phyloP scores from a whole-genome alignment of 2,113 vertebrate species.

The Ia io region DNA sequence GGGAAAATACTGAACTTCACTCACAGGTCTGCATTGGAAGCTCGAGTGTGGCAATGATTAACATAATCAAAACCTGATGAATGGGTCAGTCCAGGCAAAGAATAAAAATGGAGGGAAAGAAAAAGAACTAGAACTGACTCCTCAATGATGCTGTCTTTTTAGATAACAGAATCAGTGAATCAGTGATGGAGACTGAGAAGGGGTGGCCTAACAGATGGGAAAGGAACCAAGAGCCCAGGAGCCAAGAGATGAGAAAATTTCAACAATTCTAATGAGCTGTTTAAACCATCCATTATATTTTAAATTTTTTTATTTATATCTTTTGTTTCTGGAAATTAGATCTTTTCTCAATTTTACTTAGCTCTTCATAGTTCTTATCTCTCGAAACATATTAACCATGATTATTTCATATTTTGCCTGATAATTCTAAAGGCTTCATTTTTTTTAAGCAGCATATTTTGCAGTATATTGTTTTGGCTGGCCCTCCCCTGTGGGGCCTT shows the following conservation, averaged over 20 bases:
- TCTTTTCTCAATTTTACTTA: background rate
- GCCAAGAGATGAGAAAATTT: background rate
- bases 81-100: background rate
- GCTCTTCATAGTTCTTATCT: background rate
- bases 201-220: background rate
- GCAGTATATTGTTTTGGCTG: background rate
- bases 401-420: background rate
- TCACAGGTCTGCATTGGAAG: background rate
- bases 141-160: background rate
- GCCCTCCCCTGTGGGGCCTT: fast-evolving
- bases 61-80: background rate
- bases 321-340: slow-evolving; percentile 14
- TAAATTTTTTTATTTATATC: background rate
- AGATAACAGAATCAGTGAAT: background rate
- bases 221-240: background rate
- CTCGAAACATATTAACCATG: background rate
- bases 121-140: background rate
- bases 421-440: background rate
- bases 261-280: background rate
- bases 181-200: background rate
- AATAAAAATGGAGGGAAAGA: background rate
- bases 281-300: background rate
- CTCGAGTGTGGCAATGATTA: background rate
- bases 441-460: background rate
- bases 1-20: background rate